Evolutionary conservation across 1,140 invertebrate genomes (phyloP).

Genomic region (Cheumatopsyche charites): DNA sequence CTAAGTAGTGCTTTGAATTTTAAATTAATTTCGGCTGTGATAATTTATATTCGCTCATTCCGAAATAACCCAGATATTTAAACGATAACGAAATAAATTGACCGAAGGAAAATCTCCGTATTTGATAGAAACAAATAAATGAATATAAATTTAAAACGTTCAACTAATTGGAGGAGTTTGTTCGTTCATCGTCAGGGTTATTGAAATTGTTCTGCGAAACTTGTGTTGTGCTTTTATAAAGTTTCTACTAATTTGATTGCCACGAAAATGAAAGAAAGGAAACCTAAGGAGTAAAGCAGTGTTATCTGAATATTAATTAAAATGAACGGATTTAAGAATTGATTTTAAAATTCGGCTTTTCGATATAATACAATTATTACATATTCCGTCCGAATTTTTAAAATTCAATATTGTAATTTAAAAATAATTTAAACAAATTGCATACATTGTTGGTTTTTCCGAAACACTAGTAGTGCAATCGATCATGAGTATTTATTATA

Average conservation of each 20-base stretch:
- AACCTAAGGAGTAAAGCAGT: constrained; percentile 7
- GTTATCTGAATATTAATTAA: constrained; percentile 36
- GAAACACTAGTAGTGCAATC: constrained; percentile 3
- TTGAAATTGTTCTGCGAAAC: constrained; percentile 45
- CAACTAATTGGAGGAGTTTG: constrained; percentile 21
- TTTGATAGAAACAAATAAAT: constrained; percentile 4
- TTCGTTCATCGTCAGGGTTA: constrained; percentile 25
- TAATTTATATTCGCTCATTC: background rate
- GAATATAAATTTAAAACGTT: constrained; percentile 10
- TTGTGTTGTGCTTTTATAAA: constrained; percentile 38
- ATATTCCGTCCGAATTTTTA: too few species aligned
- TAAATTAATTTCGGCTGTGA: too few species aligned
- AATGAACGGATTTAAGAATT: constrained; percentile 20
- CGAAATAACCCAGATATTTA: background rate
- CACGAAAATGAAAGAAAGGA: constrained; percentile 33
- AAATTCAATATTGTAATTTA: too few species aligned
- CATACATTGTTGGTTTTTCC: background rate
- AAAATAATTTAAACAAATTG: too few species aligned
- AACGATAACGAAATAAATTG: background rate
- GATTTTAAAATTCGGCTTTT: too few species aligned
- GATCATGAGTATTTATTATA: constrained; percentile 20
- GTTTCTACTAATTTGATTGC: constrained; percentile 45
- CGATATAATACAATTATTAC: too few species aligned
- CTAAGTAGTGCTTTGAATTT: too few species aligned
- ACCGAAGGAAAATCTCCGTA: background rate